Base-by-base conservation (phyloP, 2,888 invertebrate species). In the Pimpla rufipes region DNA sequence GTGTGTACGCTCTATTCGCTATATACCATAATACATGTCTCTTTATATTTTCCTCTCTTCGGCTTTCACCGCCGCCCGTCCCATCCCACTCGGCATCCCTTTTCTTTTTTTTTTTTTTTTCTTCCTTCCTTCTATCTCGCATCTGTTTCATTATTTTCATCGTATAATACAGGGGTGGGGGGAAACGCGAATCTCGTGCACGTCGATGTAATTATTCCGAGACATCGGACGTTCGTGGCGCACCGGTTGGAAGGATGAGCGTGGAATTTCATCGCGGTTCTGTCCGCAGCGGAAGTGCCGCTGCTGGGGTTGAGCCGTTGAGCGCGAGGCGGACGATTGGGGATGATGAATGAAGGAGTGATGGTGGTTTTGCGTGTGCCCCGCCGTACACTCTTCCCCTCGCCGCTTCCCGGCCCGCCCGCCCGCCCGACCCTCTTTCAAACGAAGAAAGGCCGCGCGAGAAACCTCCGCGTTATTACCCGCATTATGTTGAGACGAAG, bases 291-390 rank as follows among this genome's bases (percentile, higher is more conserved):
- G 78, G 59, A 73, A 78, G 86, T 85, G 84, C 82, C 83, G 88
- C 87, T 85, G 85, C 84, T 81, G 50, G 40, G 64, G 79, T 13
- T 79, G 57, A 18, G 50, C 42, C 67, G 78, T 77, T 71, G 57
- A 62, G 50, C 78, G 73, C 77, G 88, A 88, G 87, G 85, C 86
- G 89, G 88, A 89, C 88, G 87, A 87, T 88, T 85, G 84, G 87
- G 91, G 91, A 92, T 93, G 93, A 93, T 93, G 92, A 93, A 93
- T 93, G 91, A 90, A 86, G 89, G 88, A 90, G 90, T 90, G 91
- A 93, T 93, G 92, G 92, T 90, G 88, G 88, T 91, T 92, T 93
- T 91, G 92, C 92, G 93, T 92, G 93, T 89, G 79, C 78, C 70
- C 70, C n/a, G 40, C 42, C 23, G 42, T 13, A n/a, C n/a, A 23